Percentiles rank a stretch among this genome's conserved stretches.
phyloP scores from a whole-genome alignment of 2,797 vertebrate species.

The Lepidocolaptes lacrymiger region DNA sequence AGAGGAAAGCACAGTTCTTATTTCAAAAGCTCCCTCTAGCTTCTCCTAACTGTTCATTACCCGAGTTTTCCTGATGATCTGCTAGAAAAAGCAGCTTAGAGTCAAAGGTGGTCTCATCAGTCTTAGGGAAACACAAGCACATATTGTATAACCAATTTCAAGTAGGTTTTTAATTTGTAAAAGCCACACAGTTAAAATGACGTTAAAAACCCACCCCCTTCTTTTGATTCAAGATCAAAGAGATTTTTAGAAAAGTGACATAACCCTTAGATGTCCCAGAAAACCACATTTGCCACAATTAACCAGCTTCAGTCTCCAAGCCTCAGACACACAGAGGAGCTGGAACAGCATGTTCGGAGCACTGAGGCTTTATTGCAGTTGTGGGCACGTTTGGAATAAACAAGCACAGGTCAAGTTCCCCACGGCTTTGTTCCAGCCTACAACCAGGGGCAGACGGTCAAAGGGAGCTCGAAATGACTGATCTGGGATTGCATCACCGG shows the following conservation, averaged over 20 bases:
- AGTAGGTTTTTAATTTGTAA: slow-evolving; percentile 73
- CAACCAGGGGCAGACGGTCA: background rate
- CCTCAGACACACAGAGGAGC: background rate
- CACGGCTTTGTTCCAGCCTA: background rate
- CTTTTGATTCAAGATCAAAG: slow-evolving; percentile 77
- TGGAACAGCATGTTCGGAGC: background rate
- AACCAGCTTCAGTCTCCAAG: slow-evolving; percentile 50
- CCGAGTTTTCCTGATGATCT: slow-evolving; percentile 43
- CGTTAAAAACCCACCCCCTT: slow-evolving; percentile 52
- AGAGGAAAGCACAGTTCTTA: slow-evolving; percentile 38
- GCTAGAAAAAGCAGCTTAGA: slow-evolving; percentile 53
- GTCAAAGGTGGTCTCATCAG: slow-evolving; percentile 73
- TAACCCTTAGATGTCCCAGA: slow-evolving; percentile 71
- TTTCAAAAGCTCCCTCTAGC: slow-evolving; percentile 70
- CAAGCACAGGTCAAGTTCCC: slow-evolving; percentile 44
- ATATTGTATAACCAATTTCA: slow-evolving; percentile 66
- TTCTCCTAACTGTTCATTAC: slow-evolving; percentile 54
- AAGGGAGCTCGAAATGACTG: background rate
- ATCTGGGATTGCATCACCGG: background rate
- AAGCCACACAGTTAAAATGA: slow-evolving; percentile 66
- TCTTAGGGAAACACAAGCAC: slow-evolving; percentile 52
- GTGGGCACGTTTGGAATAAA: slow-evolving; percentile 24
- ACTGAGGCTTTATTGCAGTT: background rate
- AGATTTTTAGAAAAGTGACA: slow-evolving; percentile 70
- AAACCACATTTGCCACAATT: slow-evolving; percentile 73